Base-by-base conservation (phyloP, 2,113 vertebrate genomes). In the Myiopsitta monachus region DNA sequence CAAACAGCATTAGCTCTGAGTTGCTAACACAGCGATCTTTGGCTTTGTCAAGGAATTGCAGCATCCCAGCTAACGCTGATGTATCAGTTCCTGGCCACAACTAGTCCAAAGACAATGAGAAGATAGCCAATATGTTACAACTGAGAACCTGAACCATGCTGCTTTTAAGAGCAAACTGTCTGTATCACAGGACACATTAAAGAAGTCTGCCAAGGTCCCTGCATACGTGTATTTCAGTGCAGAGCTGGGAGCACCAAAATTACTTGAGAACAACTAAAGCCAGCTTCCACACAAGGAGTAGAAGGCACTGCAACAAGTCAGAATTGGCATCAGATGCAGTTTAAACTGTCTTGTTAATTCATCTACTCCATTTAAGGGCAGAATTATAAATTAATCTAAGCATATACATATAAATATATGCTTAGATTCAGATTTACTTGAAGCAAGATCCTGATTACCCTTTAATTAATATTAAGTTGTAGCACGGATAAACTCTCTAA, bases 101-200 rank as follows among this genome's bases (percentile, higher is more conserved):
- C 36, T 22, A 55, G 13, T 73, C 47, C 17, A 21, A 64, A 2
- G 12, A 18, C 30, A 86, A 16, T 0, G 2, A 19, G 26, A 69
- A 61, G 21, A 61, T 0, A 57, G 33, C 10, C 0, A 30, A 77
- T 4, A 1, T 1, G 0, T 47, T 52, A 33, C 31, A 88, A 8
- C 10, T 63, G 55, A 36, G 46, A 81, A 16, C 14, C 33, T 22
- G 28, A 57, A 51, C 3, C 33, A 24, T 46, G 52, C n/a, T 64
- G 41, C 47, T 81, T 89, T 91, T 11, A 55, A 39, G 33, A 57
- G 11, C 55, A 77, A 43, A 18, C 57, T 33, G 14, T 36, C 24
- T 9, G 0, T 14, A 47, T 8, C 33, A n/a, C 16, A 38, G 57
- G 27, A 63, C 21, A 22, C 24, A 22, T 27, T 59, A 67, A 13